Conservation (phyloP, 2,797 vertebrate genomes). For the Falco naumanni region DNA sequence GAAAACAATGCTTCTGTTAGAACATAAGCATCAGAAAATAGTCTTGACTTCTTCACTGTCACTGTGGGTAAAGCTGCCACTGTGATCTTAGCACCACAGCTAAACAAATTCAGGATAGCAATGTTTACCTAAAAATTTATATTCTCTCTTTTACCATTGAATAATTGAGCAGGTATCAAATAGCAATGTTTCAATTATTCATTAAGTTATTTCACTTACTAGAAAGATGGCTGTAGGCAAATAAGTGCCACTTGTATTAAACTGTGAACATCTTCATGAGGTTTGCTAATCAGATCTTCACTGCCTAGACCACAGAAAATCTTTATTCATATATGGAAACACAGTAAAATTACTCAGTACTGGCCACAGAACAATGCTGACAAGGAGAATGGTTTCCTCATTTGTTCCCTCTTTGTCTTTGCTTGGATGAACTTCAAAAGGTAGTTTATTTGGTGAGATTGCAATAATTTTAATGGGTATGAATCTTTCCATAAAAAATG, state of each 20-base stretch:
- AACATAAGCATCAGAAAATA: not conserved
- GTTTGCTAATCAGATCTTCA: slow-evolving; percentile 32
- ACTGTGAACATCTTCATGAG: slow-evolving; percentile 15
- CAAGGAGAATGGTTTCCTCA: not conserved
- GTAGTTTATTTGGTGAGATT: not conserved
- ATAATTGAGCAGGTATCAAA: slow-evolving; percentile 76
- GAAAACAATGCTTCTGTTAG: not conserved
- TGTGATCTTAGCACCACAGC: slow-evolving; percentile 19
- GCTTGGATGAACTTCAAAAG: not conserved
- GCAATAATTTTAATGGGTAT: not conserved
- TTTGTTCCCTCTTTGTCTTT: not conserved
- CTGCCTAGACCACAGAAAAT: not conserved
- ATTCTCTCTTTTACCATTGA: slow-evolving; percentile 63
- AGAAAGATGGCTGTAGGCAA: slow-evolving; percentile 70
- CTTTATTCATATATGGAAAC: not conserved
- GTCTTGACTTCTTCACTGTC: not conserved
- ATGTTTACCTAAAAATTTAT: slow-evolving; percentile 69
- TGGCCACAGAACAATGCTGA: not conserved
- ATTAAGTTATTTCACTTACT: slow-evolving; percentile 71
- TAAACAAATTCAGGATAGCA: slow-evolving; percentile 59
- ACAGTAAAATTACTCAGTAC: not conserved
- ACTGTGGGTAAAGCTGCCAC: not conserved
- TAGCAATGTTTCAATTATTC: slow-evolving; percentile 76
- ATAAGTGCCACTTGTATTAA: slow-evolving; percentile 67
- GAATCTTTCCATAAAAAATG: not conserved